Evolutionary conservation across 2,888 invertebrate genomes (phyloP).

Genomic region (Pachymerium ferrugineum): DNA sequence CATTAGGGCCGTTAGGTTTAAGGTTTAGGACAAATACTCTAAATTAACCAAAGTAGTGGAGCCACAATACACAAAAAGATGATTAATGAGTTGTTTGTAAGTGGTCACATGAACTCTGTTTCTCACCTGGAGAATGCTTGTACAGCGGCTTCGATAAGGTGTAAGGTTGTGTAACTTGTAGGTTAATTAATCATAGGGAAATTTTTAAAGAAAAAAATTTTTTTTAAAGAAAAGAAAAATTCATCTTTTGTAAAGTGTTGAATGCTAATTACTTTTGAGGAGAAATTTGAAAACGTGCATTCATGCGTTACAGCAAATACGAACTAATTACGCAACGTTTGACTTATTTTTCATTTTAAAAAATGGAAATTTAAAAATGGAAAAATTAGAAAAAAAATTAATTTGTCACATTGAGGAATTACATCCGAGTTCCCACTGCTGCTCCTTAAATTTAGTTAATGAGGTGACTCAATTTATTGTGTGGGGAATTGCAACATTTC

Average conservation of each 20-base stretch:
- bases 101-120: constrained; percentile 9
- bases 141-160: too few relatives aligned
- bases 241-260: background rate
- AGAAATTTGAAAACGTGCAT: background rate
- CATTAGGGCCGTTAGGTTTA: background rate
- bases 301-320: background rate
- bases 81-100: constrained; percentile 19
- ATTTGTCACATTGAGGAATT: constrained; percentile 17
- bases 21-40: too few relatives aligned
- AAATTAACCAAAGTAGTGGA: too few relatives aligned
- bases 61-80: too few relatives aligned
- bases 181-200: constrained; percentile 1
- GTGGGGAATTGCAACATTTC: constrained; percentile 11
- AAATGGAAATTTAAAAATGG: background rate
- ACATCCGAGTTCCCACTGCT: background rate
- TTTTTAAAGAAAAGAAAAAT: background rate
- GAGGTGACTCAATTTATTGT: constrained; percentile 24
- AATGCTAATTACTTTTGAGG: constrained; percentile 3
- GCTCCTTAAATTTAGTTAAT: constrained; percentile 22
- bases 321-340: background rate
- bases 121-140: constrained; percentile 5
- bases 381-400: background rate
- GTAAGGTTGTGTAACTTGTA: background rate
- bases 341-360: background rate
- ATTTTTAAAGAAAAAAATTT: too few relatives aligned